phyloP scores from a whole-genome alignment of 2,888 invertebrate species.

The Acanthosepion pharaonis region DNA sequence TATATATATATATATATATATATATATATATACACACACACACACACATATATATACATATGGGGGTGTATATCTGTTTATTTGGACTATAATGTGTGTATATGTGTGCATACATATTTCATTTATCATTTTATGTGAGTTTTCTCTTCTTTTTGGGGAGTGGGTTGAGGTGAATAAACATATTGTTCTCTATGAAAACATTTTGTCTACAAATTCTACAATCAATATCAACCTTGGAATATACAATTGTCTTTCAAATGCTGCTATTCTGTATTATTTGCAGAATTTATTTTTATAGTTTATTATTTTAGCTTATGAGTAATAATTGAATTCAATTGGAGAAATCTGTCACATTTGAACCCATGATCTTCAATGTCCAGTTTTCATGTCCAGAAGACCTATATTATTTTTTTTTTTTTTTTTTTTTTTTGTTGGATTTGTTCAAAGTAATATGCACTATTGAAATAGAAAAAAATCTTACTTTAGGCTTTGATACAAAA shows the following conservation, averaged over 20 bases:
- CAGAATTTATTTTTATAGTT: neutral
- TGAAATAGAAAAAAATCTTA: too few species aligned
- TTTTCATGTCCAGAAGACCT: neutral
- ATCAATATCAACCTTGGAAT: constrained; percentile 9
- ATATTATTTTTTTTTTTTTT: too few species aligned
- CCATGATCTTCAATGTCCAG: neutral
- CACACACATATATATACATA: neutral
- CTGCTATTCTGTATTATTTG: neutral
- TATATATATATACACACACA: neutral
- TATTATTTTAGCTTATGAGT: neutral
- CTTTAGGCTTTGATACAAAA: too few species aligned
- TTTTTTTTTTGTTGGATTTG: too few species aligned
- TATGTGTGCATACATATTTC: neutral
- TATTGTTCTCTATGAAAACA: neutral
- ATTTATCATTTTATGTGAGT: neutral
- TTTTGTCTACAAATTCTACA: neutral
- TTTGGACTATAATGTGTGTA: neutral
- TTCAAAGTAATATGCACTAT: too few species aligned
- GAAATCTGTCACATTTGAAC: neutral
- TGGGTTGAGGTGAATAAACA: neutral
- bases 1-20: neutral
- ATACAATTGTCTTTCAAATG: constrained; percentile 16
- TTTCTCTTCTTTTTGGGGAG: too few species aligned
- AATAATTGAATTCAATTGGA: neutral
- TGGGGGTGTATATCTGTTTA: neutral